A percentile compares a stretch with the other conserved stretches of the same genome.
Evolutionary conservation across 2,888 invertebrate genomes (phyloP).

Genomic region (Dryobotodes eremita): DNA sequence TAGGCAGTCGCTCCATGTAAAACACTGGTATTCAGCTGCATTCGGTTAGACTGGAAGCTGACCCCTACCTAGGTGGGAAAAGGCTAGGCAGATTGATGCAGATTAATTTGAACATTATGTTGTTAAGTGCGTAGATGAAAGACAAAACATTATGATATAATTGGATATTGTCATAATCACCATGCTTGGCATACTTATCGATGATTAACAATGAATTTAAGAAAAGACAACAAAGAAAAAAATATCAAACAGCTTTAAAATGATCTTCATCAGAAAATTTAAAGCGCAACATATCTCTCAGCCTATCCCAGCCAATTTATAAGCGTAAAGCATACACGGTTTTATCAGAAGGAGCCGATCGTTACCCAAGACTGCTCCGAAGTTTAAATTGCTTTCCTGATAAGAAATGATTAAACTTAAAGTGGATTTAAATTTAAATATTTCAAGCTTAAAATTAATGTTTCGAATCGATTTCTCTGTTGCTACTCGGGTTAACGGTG

Average conservation of each 20-base stretch:
- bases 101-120: no score
- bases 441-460: conserved; percentile 46
- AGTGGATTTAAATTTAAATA: conserved; percentile 59
- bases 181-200: no score
- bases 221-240: not conserved
- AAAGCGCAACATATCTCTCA: not conserved
- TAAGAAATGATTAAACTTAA: conserved; percentile 59
- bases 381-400: conserved; percentile 61
- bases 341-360: conserved; percentile 52
- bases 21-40: no score
- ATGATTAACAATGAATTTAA: not conserved
- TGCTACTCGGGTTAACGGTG: not conserved
- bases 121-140: no score
- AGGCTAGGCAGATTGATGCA: no score
- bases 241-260: no score
- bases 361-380: conserved; percentile 46
- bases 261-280: not conserved
- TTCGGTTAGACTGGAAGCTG: no score
- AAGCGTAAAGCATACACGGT: conserved; percentile 57
- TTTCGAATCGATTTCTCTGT: conserved; percentile 41
- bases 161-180: not conserved
- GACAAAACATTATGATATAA: not conserved
- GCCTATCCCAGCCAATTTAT: conserved; percentile 23
- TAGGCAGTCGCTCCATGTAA: no score
- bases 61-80: no score